phyloP scores from a whole-genome alignment of 2,113 vertebrate species.

The Genyomyrus donnyi region DNA sequence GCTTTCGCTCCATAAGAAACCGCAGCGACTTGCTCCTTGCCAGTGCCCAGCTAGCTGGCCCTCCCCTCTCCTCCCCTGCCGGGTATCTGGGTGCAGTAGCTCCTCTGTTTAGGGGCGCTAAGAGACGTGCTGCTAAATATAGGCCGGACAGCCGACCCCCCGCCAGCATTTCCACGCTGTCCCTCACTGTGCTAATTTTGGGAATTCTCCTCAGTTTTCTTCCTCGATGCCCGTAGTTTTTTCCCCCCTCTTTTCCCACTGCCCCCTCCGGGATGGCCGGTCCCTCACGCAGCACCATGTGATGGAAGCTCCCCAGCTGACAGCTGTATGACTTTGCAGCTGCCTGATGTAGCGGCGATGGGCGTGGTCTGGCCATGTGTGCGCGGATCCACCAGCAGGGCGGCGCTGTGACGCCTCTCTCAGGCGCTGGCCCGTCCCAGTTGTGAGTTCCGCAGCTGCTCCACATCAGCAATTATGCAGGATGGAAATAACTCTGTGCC shows the following conservation, averaged over 20 bases:
- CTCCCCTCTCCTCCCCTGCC: not conserved
- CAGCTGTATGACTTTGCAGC: not conserved
- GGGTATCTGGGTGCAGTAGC: not conserved
- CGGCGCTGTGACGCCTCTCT: not conserved
- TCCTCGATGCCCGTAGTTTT: not conserved
- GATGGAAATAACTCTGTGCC: conserved; percentile 9
- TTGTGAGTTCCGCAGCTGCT: conserved; percentile 16
- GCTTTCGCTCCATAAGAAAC: not conserved
- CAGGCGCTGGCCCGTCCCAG: not conserved
- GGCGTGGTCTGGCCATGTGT: conserved; percentile 16
- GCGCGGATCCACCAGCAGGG: not conserved
- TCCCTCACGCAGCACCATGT: not conserved
- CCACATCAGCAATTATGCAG: conserved; percentile 17
- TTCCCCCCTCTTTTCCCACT: not conserved
- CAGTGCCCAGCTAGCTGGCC: not conserved
- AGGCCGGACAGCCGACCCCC: not conserved
- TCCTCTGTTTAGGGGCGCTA: not conserved
- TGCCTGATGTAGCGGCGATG: not conserved
- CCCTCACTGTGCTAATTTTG: conserved; percentile 2
- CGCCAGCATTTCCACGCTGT: not conserved
- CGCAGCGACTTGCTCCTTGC: not conserved
- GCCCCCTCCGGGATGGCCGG: not conserved
- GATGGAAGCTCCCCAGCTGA: not conserved
- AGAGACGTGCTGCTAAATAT: not conserved
- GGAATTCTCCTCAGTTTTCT: not conserved